Conservation (phyloP, 2,797 vertebrate species). For the Bucorvus abyssinicus region DNA sequence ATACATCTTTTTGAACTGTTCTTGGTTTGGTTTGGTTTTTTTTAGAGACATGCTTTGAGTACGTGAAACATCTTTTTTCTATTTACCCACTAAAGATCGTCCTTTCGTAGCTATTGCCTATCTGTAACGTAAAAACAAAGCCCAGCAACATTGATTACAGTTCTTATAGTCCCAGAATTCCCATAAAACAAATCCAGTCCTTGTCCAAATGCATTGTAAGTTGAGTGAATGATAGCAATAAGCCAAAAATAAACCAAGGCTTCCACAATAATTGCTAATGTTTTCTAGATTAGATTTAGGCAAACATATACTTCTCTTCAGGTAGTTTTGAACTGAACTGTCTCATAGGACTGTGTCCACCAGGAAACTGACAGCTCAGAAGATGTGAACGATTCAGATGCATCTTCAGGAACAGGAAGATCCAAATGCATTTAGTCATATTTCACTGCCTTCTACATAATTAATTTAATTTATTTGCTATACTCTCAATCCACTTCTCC, state of each 20-base stretch:
- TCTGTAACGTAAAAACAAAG: background rate
- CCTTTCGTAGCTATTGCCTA: background rate
- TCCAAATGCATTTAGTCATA: constrained; percentile 36
- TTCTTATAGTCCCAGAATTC: background rate
- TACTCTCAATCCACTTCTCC: constrained; percentile 3
- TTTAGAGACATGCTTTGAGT: background rate
- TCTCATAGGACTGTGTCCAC: background rate
- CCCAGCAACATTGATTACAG: background rate
- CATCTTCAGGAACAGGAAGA: constrained; percentile 25
- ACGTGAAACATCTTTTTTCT: background rate
- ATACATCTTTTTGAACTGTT: background rate
- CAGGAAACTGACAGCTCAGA: background rate
- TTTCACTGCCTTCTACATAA: constrained; percentile 41
- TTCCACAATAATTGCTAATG: background rate
- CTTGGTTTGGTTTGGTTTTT: background rate
- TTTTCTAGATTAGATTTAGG: constrained; percentile 3
- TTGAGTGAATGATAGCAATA: background rate
- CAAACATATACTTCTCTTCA: background rate
- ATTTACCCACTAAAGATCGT: background rate
- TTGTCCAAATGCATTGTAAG: background rate
- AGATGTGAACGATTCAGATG: constrained; percentile 17
- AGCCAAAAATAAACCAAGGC: background rate
- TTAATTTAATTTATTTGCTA: constrained; percentile 49
- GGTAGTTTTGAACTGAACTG: background rate
- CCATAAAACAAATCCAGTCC: background rate